Conservation (phyloP, 2,888 invertebrate species). For the Subacronicta megacephala region DNA sequence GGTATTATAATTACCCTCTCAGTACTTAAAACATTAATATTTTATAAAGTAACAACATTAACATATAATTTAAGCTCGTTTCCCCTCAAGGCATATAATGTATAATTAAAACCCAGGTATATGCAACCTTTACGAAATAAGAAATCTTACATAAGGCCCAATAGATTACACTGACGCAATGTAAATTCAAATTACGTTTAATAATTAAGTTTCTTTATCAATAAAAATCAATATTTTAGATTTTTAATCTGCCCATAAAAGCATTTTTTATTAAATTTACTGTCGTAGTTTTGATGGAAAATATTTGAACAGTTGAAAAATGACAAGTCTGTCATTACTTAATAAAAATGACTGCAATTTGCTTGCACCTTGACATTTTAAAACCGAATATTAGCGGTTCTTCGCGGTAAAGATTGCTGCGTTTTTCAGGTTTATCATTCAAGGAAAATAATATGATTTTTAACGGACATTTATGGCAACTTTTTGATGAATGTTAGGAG, state of each 20-base stretch:
- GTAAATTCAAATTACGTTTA: slow-evolving; percentile 59
- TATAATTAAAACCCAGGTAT: slow-evolving; percentile 47
- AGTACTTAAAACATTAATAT: slow-evolving; percentile 40
- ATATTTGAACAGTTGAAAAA: slow-evolving; percentile 64
- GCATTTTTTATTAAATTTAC: slow-evolving; percentile 53
- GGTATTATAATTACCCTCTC: slow-evolving; percentile 30
- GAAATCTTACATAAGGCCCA: slow-evolving; percentile 54
- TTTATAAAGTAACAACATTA: slow-evolving; percentile 41
- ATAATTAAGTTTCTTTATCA: slow-evolving; percentile 52
- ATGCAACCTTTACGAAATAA: slow-evolving; percentile 55
- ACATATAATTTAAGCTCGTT: slow-evolving; percentile 45
- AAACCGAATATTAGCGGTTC: slow-evolving; percentile 45
- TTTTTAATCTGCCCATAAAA: slow-evolving; percentile 51
- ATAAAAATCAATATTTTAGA: slow-evolving; percentile 49
- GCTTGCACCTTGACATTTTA: slow-evolving; percentile 68
- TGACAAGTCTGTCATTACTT: slow-evolving; percentile 58
- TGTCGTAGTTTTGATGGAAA: slow-evolving; percentile 49
- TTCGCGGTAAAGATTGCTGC: slow-evolving; percentile 30
- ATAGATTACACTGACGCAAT: slow-evolving; percentile 66
- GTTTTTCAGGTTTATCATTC: slow-evolving; percentile 4
- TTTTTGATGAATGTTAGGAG: background rate
- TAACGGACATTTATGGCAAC: background rate
- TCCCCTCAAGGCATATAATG: slow-evolving; percentile 38
- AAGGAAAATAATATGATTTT: background rate
- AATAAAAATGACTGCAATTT: slow-evolving; percentile 64